Percentiles rank a stretch among this genome's conserved stretches.
These are phyloP conservation scores for Aphelocoma coerulescens DNA, from an alignment of 2,113 vertebrate genomes.

Conservation along the genomic window DNA sequence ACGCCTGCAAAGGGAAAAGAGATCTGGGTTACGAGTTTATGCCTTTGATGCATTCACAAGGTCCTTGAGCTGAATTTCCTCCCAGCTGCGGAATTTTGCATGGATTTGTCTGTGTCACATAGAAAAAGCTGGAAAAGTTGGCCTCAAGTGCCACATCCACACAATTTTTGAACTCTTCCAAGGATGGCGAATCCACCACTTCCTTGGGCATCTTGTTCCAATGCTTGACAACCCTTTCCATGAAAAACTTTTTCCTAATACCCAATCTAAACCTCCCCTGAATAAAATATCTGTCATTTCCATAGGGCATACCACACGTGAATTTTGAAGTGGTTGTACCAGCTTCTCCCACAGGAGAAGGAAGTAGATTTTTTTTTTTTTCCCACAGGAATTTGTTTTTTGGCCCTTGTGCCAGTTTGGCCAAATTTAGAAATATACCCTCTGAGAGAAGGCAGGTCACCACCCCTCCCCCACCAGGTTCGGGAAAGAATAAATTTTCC, in stretches of 20 bases:
- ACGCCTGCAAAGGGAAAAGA: not conserved
- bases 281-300: not conserved
- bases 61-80: not conserved
- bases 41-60: not conserved
- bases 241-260: not conserved
- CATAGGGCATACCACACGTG: not conserved
- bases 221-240: not conserved
- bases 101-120: fast-evolving
- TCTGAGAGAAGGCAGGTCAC: too few species aligned
- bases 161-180: not conserved
- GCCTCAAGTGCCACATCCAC: not conserved
- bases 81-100: not conserved
- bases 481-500: too few species aligned
- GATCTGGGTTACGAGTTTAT: not conserved
- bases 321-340: not conserved
- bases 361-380: not conserved
- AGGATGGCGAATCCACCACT: not conserved
- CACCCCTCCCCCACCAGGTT: too few species aligned
- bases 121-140: not conserved
- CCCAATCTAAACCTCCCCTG: not conserved
- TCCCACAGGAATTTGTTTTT: not conserved
- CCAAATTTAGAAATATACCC: too few species aligned
- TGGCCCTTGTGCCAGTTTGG: not conserved
- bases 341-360: not conserved
- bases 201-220: not conserved